Evolutionary conservation across 2,888 invertebrate genomes (phyloP), one percentile per base, ranked within the genome.

Genomic region (Dryocosmus kuriphilus): DNA sequence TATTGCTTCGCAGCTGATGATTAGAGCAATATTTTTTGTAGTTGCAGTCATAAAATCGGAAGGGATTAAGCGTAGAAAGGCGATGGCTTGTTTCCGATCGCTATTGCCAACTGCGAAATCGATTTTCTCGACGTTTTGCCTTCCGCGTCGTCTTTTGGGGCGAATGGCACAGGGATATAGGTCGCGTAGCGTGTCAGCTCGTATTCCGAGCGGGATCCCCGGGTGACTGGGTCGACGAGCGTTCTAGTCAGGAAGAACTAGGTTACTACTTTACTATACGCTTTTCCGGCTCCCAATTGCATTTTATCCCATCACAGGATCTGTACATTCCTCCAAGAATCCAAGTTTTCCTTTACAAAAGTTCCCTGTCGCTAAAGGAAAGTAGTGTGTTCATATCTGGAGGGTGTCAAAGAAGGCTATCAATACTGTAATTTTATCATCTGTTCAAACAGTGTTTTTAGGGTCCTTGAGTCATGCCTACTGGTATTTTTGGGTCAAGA

Each of bases 171-270:
- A 16, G 67, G 65, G 51, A 71, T 71, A 71, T 71, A 51, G 71
- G 71, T 71, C 71, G 51, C 71, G 71, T 55, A 71, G n/a, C 71
- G 51, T 71, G 82, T 81, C 82, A 82, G 83, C 82, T 83, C 86
- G 83, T 85, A 85, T 85, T 87, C 86, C 83, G 84, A 83, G 85
- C 84, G 85, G 85, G 85, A 87, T 86, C 87, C 86, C 86, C 86
- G 87, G 86, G 80, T 81, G 88, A 89, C 83, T 89, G 79, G 89
- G 89, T 89, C 87, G 83, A 57, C 81, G 82, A 83, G 80, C 81
- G 83, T 77, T 73, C 77, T 73, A 78, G 81, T 77, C 82, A 41
- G 80, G 81, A 81, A 84, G 82, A 85, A 87, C 83, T 83, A 77
- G 82, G 85, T 84, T 85, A 84, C 71, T 71, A 71, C n/a, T 55